Percentiles rank a stretch among this genome's conserved stretches.
These are phyloP conservation scores for Melospiza melodia DNA, from an alignment of 2,113 vertebrate species.

Conservation along the genomic window DNA sequence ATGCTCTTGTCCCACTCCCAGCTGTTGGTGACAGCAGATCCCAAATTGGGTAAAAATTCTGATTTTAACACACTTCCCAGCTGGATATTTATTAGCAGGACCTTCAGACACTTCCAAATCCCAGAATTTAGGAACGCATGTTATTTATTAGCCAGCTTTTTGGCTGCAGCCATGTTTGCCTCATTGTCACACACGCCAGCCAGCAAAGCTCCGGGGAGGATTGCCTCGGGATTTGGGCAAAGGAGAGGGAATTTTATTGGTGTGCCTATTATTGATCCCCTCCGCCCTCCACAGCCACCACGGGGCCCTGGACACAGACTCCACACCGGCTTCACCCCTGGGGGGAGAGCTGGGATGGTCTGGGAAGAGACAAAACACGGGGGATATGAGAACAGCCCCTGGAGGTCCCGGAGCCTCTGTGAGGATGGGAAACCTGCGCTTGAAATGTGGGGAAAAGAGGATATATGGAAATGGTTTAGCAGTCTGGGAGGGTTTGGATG, in stretches of 20 bases:
- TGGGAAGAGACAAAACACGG: neutral
- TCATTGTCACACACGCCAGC: neutral
- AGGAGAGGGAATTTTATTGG: neutral
- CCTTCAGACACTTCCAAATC: neutral
- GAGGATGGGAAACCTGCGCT: fast-evolving
- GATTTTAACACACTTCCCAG: neutral
- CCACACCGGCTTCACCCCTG: neutral
- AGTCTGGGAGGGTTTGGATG: neutral
- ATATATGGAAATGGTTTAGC: neutral
- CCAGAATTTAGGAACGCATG: neutral
- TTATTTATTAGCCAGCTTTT: neutral
- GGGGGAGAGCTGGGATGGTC: neutral
- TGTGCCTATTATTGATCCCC: fast-evolving
- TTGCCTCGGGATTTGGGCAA: neutral
- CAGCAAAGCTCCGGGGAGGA: neutral
- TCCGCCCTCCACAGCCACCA: neutral
- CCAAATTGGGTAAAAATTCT: neutral
- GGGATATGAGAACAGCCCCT: neutral
- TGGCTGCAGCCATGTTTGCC: neutral
- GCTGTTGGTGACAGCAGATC: neutral
- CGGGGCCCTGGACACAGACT: neutral
- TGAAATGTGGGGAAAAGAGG: neutral
- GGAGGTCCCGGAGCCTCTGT: fast-evolving
- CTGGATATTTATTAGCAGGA: too few species aligned
- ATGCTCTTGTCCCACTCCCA: fast-evolving